These are phyloP conservation scores for Gadopsis marmoratus DNA, from an alignment of 2,797 vertebrate species.

Conservation along the genomic window DNA sequence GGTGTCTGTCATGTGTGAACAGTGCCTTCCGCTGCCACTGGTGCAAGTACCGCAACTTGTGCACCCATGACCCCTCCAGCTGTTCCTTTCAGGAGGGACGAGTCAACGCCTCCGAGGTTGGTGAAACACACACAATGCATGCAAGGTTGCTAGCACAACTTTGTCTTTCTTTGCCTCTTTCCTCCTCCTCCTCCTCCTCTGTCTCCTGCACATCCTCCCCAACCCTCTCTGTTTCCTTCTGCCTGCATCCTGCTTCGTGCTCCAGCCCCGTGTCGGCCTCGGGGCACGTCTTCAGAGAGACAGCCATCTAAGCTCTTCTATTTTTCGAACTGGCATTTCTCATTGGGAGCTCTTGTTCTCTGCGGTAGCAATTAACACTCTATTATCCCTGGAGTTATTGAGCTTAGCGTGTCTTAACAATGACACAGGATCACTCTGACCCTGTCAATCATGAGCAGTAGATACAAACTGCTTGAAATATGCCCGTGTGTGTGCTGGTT, in stretches of 20 bases:
- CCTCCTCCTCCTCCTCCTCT: background rate
- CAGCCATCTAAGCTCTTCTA: conserved; percentile 64
- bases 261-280: conserved; percentile 60
- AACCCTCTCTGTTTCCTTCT: conserved; percentile 21
- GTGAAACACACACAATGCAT: conserved; percentile 38
- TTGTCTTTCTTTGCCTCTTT: background rate
- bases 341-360: conserved; percentile 67
- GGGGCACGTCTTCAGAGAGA: conserved; percentile 70
- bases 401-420: conserved; percentile 65
- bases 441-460: conserved; percentile 41
- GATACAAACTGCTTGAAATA: conserved; percentile 22
- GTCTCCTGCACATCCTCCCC: background rate
- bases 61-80: conserved; percentile 97
- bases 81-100: conserved; percentile 99
- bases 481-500: background rate
- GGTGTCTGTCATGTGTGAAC: conserved; percentile 98
- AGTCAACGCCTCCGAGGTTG: conserved; percentile 96
- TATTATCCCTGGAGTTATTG: conserved; percentile 70
- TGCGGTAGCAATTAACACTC: conserved; percentile 68
- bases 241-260: conserved; percentile 51
- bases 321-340: conserved; percentile 67
- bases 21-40: conserved; percentile 98
- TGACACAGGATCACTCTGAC: conserved; percentile 62
- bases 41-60: conserved; percentile 99
- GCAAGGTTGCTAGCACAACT: background rate